A percentile compares a stretch with the other conserved stretches of the same genome.
These are phyloP conservation scores for Drosophila pruinosa DNA, from an alignment of 1,140 invertebrate genomes.

Conservation along the genomic window DNA sequence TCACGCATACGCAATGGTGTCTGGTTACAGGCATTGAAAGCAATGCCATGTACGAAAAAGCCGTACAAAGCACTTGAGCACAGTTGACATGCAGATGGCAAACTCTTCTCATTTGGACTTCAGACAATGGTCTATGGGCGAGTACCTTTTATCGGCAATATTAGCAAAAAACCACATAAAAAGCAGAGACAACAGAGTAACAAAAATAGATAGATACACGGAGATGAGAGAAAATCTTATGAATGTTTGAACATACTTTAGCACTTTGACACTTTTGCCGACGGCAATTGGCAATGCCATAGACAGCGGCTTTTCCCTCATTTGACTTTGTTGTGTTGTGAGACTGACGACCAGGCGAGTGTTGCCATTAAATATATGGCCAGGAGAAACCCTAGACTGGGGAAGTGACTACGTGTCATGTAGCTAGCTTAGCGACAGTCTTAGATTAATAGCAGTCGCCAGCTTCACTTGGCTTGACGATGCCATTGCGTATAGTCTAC, in stretches of 20 bases:
- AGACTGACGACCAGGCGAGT: constrained; percentile 14
- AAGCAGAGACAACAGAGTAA: constrained; percentile 12
- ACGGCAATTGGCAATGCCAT: constrained; percentile 31
- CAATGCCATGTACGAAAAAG: constrained; percentile 22
- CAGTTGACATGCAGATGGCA: constrained; percentile 23
- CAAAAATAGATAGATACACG: constrained; percentile 9
- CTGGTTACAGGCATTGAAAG: constrained; percentile 27
- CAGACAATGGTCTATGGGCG: background rate
- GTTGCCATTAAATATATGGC: constrained; percentile 50
- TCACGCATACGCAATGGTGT: constrained; percentile 54
- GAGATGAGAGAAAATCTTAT: constrained; percentile 49
- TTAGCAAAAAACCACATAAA: constrained; percentile 27
- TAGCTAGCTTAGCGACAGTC: constrained; percentile 28
- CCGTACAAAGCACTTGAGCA: constrained; percentile 24
- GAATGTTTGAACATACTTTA: constrained; percentile 80
- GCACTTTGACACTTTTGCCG: constrained; percentile 71
- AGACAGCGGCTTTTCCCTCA: constrained; percentile 34
- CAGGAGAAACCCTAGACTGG: background rate
- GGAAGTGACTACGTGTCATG: constrained; percentile 34
- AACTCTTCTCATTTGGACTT: background rate
- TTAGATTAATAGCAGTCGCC: constrained; percentile 60
- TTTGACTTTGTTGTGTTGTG: constrained; percentile 47
- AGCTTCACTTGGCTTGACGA: constrained; percentile 9
- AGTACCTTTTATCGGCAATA: constrained; percentile 47
- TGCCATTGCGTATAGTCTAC: constrained; percentile 47